These are phyloP conservation scores for Anoplolepis gracilipes DNA, from an alignment of 1,140 invertebrate genomes.

Conservation along the genomic window DNA sequence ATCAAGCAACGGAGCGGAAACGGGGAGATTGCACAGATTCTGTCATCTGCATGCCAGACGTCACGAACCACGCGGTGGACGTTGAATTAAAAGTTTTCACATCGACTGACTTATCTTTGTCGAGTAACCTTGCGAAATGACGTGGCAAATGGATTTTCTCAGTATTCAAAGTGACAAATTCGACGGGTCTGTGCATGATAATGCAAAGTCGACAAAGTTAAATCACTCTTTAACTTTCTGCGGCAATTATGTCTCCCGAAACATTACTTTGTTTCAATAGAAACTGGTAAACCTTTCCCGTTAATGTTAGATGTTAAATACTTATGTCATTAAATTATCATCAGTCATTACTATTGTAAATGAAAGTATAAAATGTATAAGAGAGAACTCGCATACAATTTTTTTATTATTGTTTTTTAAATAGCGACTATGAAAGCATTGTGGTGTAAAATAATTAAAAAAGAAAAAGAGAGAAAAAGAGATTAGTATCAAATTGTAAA, in stretches of 20 bases:
- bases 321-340: not conserved
- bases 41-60: slow-evolving; percentile 53
- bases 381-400: not conserved
- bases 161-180: slow-evolving; percentile 36
- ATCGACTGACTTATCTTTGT: slow-evolving; percentile 44
- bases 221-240: slow-evolving; percentile 31
- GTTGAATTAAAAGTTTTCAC: slow-evolving; percentile 40
- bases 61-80: not conserved
- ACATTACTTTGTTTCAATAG: slow-evolving; percentile 10
- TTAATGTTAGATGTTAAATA: not conserved
- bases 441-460: not conserved
- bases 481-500: not conserved
- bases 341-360: not conserved
- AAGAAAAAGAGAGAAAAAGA: not conserved
- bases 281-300: not conserved
- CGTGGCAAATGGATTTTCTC: slow-evolving; percentile 46
- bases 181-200: not conserved
- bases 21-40: slow-evolving; percentile 20
- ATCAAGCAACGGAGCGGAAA: slow-evolving; percentile 34
- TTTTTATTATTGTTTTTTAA: no score
- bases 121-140: not conserved
- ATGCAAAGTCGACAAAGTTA: slow-evolving; percentile 4
- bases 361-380: not conserved
- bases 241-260: not conserved
- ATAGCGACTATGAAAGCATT: no score